A percentile compares a stretch with the other conserved stretches of the same genome.
phyloP scores from a whole-genome alignment of 2,888 invertebrate species.

The Zygaena filipendulae region DNA sequence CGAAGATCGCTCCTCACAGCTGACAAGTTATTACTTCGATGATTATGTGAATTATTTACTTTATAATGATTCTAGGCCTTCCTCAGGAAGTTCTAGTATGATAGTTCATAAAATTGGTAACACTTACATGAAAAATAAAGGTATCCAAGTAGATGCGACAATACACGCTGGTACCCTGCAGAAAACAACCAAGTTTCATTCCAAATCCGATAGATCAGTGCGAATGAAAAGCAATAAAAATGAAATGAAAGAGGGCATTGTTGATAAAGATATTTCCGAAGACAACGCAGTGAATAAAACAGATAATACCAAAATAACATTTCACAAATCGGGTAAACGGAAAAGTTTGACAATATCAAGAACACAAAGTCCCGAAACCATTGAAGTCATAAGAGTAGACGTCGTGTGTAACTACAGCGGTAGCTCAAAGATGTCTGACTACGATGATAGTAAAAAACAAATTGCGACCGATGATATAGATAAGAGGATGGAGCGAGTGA shows the following conservation, averaged over 20 bases:
- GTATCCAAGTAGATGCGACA: slow-evolving; percentile 29
- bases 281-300: too few species aligned
- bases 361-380: slow-evolving; percentile 52
- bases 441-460: slow-evolving; percentile 27
- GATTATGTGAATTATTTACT: slow-evolving; percentile 48
- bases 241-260: slow-evolving; percentile 18
- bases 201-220: slow-evolving; percentile 17
- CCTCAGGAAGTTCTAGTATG: slow-evolving; percentile 41
- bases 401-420: slow-evolving; percentile 46
- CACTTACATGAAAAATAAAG: slow-evolving; percentile 33
- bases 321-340: slow-evolving; percentile 39
- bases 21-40: slow-evolving; percentile 42
- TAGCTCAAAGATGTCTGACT: slow-evolving; percentile 28
- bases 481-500: slow-evolving; percentile 21
- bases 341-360: slow-evolving; percentile 57
- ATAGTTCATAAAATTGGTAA: slow-evolving; percentile 25
- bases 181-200: slow-evolving; percentile 20
- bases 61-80: slow-evolving; percentile 39
- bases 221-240: slow-evolving; percentile 9
- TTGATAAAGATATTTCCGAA: slow-evolving; percentile 15
- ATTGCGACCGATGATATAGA: slow-evolving; percentile 10
- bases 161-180: slow-evolving; percentile 20
- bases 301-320: slow-evolving; percentile 39
- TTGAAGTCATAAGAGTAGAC: slow-evolving; percentile 60
- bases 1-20: slow-evolving; percentile 34